Evolutionary conservation across 2,113 vertebrate species (phyloP).

Genomic region (Megaptera novaeangliae): DNA sequence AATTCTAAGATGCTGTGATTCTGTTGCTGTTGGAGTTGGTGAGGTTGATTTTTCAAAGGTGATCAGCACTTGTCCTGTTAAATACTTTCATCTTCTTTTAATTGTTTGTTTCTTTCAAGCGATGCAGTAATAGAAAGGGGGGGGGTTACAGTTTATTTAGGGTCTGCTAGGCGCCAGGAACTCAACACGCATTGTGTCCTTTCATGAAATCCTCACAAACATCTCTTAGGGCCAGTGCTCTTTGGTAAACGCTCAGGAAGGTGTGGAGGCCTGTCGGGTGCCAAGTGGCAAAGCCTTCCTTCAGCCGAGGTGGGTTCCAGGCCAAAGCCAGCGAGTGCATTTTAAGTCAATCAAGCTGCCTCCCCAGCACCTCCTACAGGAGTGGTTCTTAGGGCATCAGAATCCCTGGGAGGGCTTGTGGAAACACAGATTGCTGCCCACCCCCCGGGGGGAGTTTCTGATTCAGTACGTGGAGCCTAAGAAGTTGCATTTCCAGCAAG

Average conservation of each 20-base stretch:
- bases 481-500: background rate
- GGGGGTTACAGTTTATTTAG: no score
- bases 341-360: rapidly evolving
- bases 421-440: background rate
- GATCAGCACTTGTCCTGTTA: background rate
- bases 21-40: background rate
- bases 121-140: rapidly evolving
- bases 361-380: background rate
- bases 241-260: background rate
- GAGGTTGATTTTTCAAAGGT: background rate
- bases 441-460: background rate
- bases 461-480: background rate
- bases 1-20: background rate
- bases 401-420: no score
- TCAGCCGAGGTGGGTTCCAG: rapidly evolving
- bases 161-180: background rate
- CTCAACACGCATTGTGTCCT: rapidly evolving
- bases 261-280: rapidly evolving
- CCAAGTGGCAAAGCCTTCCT: no score
- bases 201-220: rapidly evolving
- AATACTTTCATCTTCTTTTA: rapidly evolving
- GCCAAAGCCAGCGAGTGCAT: rapidly evolving
- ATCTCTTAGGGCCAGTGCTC: rapidly evolving
- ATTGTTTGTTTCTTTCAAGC: rapidly evolving
- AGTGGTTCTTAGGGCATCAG: background rate